Base-by-base conservation (phyloP, 53 echinoderm and acorn worm genomes). In the Hippasteria phrygiana region DNA sequence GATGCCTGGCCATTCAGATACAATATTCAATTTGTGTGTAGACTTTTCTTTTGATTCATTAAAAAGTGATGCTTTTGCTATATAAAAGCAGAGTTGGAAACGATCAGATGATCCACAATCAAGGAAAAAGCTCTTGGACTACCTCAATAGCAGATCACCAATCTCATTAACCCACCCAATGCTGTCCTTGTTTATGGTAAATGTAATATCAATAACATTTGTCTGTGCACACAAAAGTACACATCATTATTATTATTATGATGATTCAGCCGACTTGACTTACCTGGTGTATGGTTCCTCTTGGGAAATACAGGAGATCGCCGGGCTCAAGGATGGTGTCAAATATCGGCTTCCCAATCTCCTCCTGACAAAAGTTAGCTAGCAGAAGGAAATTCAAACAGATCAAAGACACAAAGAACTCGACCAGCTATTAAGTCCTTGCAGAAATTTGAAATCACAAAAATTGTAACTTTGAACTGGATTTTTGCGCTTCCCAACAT, bases 221-320 rank as follows among this genome's bases (percentile, higher is more conserved):
- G n/a, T n/a, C n/a, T n/a, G n/a, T n/a, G n/a, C n/a, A n/a, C n/a
- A n/a, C n/a, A n/a, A n/a, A n/a, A n/a, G n/a, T n/a, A n/a, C n/a
- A n/a, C n/a, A n/a, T n/a, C n/a, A n/a, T n/a, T n/a, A n/a, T n/a
- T n/a, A n/a, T n/a, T n/a, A n/a, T n/a, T n/a, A n/a, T n/a, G n/a
- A n/a, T n/a, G n/a, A n/a, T n/a, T 20, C 46, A 10, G 32, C 20
- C 46, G 35, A 43, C 7, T 50, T 43, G 34, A 24, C 40, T 74
- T 73, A 96, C 98, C 93, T 98, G 98, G 42, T 98, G 98, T 12
- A 98, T 95, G 32, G 76, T 90, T 22, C 98, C 98, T 55, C 95
- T 91, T 16, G 98, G 98, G 71, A 98, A 98, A 80, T 98, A 98
- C 11, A 98, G 81, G 17, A 98, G 73, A 85, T 98, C 98, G 2